A percentile compares a stretch with the other conserved stretches of the same genome.
These are phyloP conservation scores for Scalopus aquaticus DNA, from an alignment of 2,113 vertebrate genomes.

Conservation along the genomic window DNA sequence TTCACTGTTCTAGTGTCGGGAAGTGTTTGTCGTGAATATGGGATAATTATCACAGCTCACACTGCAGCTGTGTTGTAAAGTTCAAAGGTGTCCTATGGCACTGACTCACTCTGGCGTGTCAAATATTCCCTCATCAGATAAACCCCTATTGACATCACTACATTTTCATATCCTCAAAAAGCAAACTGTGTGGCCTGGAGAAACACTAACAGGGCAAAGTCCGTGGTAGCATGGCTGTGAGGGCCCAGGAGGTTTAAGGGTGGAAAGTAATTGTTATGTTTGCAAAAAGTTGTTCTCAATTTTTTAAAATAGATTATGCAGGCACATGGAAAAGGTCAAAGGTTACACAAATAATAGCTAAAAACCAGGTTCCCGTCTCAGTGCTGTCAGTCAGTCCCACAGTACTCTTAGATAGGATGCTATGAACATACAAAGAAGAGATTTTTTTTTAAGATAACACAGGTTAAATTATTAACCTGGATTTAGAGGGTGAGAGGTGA, in stretches of 20 bases:
- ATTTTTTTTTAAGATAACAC: not conserved
- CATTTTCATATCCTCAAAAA: slow-evolving; percentile 74
- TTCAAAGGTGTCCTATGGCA: not conserved
- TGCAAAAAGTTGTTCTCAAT: not conserved
- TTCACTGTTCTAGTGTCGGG: not conserved
- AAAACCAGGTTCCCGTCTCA: not conserved
- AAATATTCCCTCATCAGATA: not conserved
- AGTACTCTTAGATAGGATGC: no score
- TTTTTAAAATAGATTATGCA: not conserved
- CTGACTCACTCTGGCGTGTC: slow-evolving; percentile 56
- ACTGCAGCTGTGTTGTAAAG: not conserved
- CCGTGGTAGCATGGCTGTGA: not conserved
- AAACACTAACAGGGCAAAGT: not conserved
- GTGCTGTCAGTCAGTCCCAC: not conserved
- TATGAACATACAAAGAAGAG: not conserved
- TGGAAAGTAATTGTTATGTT: not conserved
- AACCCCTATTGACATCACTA: slow-evolving; percentile 59
- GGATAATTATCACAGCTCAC: not conserved
- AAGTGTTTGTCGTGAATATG: not conserved
- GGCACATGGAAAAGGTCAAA: not conserved
- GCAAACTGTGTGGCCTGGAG: not conserved
- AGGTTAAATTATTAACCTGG: not conserved
- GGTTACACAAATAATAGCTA: not conserved
- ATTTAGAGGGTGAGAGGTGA: not conserved
- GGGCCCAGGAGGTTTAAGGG: not conserved